Conservation (phyloP, 2,113 vertebrate species). For the Origma solitaria region DNA sequence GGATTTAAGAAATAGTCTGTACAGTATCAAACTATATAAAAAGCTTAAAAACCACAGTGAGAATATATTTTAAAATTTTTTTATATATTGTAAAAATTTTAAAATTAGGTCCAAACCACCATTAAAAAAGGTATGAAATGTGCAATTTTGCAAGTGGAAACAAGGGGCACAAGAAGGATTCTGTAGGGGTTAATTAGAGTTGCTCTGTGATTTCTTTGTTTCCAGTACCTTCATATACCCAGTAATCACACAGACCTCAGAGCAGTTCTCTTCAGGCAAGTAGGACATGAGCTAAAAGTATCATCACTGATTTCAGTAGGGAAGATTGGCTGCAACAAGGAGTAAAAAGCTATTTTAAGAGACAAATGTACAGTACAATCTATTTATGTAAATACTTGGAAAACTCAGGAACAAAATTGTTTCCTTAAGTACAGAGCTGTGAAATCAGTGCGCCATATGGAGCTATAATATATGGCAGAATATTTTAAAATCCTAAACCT, state of each 20-base stretch:
- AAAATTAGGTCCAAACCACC: constrained; percentile 47
- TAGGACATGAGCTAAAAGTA: constrained; percentile 3
- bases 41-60: constrained; percentile 69
- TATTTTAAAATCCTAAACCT: not conserved
- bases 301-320: not conserved
- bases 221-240: not conserved
- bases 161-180: constrained; percentile 33
- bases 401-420: not conserved
- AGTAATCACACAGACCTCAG: not conserved
- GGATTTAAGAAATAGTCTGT: constrained; percentile 49
- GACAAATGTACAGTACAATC: constrained; percentile 17
- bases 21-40: constrained; percentile 69
- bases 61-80: constrained; percentile 17
- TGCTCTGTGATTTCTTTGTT: constrained; percentile 32
- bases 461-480: not conserved
- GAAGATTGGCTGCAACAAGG: not conserved
- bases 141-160: constrained; percentile 37
- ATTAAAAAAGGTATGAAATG: constrained; percentile 52
- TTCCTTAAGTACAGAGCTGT: not conserved
- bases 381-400: constrained; percentile 44
- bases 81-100: constrained; percentile 48
- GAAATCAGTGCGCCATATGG: constrained; percentile 24
- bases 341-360: constrained; percentile 38
- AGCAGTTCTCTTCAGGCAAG: constrained; percentile 6
- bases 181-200: not conserved